phyloP scores from a whole-genome alignment of 2,113 vertebrate species.

The Neolamprologus toae region DNA sequence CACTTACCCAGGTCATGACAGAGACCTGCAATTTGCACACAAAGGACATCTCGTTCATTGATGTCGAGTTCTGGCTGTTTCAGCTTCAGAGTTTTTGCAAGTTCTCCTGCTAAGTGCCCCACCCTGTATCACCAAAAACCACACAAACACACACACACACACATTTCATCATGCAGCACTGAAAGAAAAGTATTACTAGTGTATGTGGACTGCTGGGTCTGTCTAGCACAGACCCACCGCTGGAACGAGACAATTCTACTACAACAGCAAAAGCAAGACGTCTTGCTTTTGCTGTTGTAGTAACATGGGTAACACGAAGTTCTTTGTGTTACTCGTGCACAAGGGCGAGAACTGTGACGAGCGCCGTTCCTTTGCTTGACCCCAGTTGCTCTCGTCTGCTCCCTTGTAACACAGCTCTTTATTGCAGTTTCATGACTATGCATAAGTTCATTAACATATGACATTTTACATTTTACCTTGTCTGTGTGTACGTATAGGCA shows the following conservation, averaged over 20 bases:
- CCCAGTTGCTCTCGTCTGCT: no score
- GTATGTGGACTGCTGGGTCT: neutral
- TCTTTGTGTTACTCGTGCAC: rapidly evolving
- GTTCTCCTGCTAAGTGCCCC: constrained; percentile 76
- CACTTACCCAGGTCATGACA: constrained; percentile 78
- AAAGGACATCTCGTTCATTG: constrained; percentile 73
- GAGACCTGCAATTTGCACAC: constrained; percentile 71
- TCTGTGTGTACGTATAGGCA: no score
- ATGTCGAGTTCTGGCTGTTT: constrained; percentile 30
- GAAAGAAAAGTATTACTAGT: neutral
- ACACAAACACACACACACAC: neutral
- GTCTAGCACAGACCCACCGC: no score
- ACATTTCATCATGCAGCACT: neutral
- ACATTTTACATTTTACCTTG: no score
- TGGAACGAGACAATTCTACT: no score
- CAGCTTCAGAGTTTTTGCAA: constrained; percentile 60
- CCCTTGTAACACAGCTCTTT: no score
- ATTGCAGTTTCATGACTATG: no score
- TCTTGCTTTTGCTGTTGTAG: no score
- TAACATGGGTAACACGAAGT: no score
- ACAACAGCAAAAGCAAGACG: no score
- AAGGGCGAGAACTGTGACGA: rapidly evolving
- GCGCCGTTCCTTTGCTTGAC: rapidly evolving
- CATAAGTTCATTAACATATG: no score
- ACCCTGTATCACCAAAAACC: constrained; percentile 62